These are phyloP conservation scores for Drosophila recens DNA, from an alignment of 2,888 invertebrate genomes.

Conservation along the genomic window DNA sequence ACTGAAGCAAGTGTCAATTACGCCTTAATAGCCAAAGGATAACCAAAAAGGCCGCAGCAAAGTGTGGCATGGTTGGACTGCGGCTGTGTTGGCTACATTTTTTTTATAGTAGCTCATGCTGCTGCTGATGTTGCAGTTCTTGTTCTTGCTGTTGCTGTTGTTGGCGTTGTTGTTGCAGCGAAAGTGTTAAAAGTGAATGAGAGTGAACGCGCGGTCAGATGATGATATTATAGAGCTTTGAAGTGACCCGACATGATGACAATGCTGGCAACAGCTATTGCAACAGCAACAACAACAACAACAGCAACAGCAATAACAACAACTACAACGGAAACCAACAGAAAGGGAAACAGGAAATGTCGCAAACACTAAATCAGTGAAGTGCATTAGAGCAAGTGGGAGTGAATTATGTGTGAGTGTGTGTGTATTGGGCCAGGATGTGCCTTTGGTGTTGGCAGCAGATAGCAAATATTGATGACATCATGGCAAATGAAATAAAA, in stretches of 20 bases:
- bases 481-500: slow-evolving; percentile 64
- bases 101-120: slow-evolving; percentile 8
- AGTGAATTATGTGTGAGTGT: neutral
- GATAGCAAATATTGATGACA: slow-evolving; percentile 72
- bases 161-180: slow-evolving; percentile 52
- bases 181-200: slow-evolving; percentile 65
- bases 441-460: slow-evolving; percentile 43
- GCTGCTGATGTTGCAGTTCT: slow-evolving; percentile 21
- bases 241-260: slow-evolving; percentile 70
- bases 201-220: slow-evolving; percentile 71
- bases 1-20: slow-evolving; percentile 76
- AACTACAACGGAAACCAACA: slow-evolving; percentile 54
- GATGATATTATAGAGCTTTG: slow-evolving; percentile 70
- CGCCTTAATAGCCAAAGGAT: slow-evolving; percentile 79
- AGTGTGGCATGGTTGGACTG: slow-evolving; percentile 71
- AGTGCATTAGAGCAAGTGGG: slow-evolving; percentile 64
- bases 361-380: slow-evolving; percentile 76
- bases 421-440: slow-evolving; percentile 45
- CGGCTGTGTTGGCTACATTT: slow-evolving; percentile 35
- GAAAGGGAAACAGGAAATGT: slow-evolving; percentile 78
- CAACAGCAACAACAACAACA: slow-evolving; percentile 21
- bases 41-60: slow-evolving; percentile 79
- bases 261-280: slow-evolving; percentile 47
- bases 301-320: slow-evolving; percentile 17
- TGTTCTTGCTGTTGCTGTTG: slow-evolving; percentile 28